phyloP scores from a whole-genome alignment of 30 jellyfish, hydroid and myxozoan genomes.

The Mastigias papua region DNA sequence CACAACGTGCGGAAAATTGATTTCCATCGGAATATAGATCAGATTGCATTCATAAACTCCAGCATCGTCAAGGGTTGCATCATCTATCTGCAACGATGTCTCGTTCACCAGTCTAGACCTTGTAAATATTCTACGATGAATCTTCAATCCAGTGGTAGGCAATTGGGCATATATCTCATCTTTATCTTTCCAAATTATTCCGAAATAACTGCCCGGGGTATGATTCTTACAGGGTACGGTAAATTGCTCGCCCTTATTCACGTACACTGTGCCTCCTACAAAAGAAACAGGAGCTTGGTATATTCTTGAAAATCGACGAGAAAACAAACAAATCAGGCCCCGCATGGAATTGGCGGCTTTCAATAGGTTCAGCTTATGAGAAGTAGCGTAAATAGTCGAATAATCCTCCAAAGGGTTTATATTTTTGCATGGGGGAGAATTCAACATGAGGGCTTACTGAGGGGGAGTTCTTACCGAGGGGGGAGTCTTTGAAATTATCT shows the following conservation, averaged over 20 bases:
- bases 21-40: background rate
- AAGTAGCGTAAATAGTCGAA: too few species aligned
- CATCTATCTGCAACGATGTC: conserved; percentile 47
- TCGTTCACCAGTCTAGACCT: conserved; percentile 56
- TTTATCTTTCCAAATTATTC: conserved; percentile 50
- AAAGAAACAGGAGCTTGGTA: background rate
- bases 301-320: too few species aligned
- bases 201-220: conserved; percentile 75
- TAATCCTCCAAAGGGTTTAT: too few species aligned
- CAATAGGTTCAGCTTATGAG: too few species aligned
- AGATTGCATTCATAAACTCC: conserved; percentile 69
- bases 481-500: too few species aligned
- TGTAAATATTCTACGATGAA: too few species aligned
- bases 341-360: too few species aligned
- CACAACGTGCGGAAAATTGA: conserved; percentile 1
- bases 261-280: conserved; percentile 55
- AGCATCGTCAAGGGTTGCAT: conserved; percentile 32
- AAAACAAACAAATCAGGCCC: too few species aligned
- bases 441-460: too few species aligned
- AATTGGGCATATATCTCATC: conserved; percentile 19
- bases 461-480: too few species aligned
- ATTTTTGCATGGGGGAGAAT: too few species aligned
- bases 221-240: conserved; percentile 71
- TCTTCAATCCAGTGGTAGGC: conserved; percentile 29
- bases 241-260: conserved; percentile 37